Evolutionary conservation across 2,797 vertebrate genomes (phyloP).

Genomic region (Trachops cirrhosus): DNA sequence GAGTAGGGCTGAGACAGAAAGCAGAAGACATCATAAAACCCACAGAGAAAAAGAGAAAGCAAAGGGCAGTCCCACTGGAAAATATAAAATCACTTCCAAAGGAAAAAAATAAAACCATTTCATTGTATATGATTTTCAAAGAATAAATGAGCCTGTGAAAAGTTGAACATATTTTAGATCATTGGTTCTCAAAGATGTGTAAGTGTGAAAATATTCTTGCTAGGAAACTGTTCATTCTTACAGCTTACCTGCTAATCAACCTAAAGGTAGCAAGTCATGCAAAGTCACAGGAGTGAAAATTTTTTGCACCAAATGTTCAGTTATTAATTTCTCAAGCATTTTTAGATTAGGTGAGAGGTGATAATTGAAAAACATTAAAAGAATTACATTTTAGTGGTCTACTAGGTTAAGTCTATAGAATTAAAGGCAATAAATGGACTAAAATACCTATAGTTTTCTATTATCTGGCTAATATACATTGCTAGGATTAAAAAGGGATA

Average conservation of each 20-base stretch:
- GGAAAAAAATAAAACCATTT: background rate
- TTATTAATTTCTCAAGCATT: conserved; percentile 43
- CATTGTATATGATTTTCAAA: background rate
- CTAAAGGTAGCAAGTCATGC: background rate
- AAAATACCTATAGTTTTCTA: background rate
- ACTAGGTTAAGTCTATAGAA: conserved; percentile 22
- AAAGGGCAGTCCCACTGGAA: background rate
- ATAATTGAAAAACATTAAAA: conserved; percentile 44
- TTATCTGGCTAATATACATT: background rate
- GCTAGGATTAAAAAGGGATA: background rate
- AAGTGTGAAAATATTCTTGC: background rate
- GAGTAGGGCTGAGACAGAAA: background rate
- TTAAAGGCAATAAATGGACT: conserved; percentile 14
- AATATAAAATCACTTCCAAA: background rate
- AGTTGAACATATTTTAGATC: background rate
- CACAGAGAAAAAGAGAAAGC: background rate
- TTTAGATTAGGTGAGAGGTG: conserved; percentile 44
- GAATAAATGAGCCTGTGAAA: background rate
- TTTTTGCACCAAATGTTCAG: conserved; percentile 39
- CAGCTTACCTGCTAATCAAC: background rate
- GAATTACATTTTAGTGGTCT: background rate
- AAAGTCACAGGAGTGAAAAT: conserved; percentile 49
- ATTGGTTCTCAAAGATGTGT: background rate
- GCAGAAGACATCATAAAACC: background rate
- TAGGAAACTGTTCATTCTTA: background rate